These are phyloP conservation scores for Empis stercorea DNA, from an alignment of 2,888 invertebrate genomes.

Conservation along the genomic window DNA sequence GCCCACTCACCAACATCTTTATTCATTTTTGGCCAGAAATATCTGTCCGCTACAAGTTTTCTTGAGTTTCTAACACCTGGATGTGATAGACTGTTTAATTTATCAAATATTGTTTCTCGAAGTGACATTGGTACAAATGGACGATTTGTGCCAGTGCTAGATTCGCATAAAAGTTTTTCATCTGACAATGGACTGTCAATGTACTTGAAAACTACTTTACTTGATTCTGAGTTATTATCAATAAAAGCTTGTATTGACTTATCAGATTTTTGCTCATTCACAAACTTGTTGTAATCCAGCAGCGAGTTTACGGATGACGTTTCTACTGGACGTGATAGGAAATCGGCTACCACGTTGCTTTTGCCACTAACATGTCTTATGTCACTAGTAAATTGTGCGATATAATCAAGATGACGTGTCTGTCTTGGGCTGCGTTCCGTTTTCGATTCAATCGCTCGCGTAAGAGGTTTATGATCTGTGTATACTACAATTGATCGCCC, in stretches of 20 bases:
- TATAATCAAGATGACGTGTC: not conserved
- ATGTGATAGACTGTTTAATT: not conserved
- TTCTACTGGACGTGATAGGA: not conserved
- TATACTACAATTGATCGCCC: not conserved
- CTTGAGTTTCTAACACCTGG: not conserved
- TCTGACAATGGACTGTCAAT: not conserved
- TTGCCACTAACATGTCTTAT: not conserved
- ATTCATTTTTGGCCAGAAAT: not conserved
- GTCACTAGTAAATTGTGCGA: not conserved
- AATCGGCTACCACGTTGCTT: not conserved
- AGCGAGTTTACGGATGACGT: no score
- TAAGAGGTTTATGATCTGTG: not conserved
- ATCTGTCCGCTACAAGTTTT: not conserved
- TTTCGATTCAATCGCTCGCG: not conserved
- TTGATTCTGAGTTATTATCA: no score
- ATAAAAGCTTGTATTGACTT: no score
- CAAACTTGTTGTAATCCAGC: no score
- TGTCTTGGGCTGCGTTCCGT: constrained; percentile 1
- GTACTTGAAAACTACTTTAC: no score
- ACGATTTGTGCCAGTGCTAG: not conserved
- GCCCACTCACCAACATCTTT: not conserved
- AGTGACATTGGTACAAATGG: not conserved
- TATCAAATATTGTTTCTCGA: not conserved
- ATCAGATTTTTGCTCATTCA: no score
- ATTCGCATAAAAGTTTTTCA: not conserved